A percentile compares a stretch with the other conserved stretches of the same genome.
Conservation (phyloP, 2,888 invertebrate genomes). For the Drosophila gaucha region DNA sequence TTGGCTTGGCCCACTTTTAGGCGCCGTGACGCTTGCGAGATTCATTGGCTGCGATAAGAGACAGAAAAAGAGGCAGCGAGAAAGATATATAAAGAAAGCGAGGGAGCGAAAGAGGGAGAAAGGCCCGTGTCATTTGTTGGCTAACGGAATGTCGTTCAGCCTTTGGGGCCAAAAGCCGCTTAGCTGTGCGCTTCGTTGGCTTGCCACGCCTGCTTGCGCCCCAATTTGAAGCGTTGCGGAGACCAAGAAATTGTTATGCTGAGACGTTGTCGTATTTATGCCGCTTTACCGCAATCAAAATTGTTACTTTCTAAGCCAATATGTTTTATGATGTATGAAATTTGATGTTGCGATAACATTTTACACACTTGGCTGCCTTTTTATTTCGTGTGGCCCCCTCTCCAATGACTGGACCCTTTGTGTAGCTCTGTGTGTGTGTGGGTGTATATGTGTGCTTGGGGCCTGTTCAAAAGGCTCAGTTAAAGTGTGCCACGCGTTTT, state of each 20-base stretch:
- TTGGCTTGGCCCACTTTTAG: constrained; percentile 55
- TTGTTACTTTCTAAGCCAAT: constrained; percentile 82
- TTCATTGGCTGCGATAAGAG: constrained; percentile 68
- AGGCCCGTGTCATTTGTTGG: constrained; percentile 39
- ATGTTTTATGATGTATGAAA: constrained; percentile 83
- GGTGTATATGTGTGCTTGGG: background rate
- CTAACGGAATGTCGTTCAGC: constrained; percentile 13
- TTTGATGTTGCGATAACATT: constrained; percentile 82
- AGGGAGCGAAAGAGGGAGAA: constrained; percentile 3
- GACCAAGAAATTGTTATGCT: constrained; percentile 55
- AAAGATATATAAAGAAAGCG: background rate
- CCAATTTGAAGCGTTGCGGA: constrained; percentile 14
- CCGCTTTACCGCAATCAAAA: constrained; percentile 78
- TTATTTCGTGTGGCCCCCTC: constrained; percentile 45
- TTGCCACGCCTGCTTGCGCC: constrained; percentile 56
- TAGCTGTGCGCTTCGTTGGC: constrained; percentile 64
- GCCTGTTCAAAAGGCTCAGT: constrained; percentile 20
- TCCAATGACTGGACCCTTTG: constrained; percentile 26
- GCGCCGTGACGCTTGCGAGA: constrained; percentile 56
- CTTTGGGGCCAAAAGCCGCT: constrained; percentile 36
- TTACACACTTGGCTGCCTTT: constrained; percentile 74
- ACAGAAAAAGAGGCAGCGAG: background rate
- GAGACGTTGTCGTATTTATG: constrained; percentile 49
- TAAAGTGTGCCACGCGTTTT: constrained; percentile 44
- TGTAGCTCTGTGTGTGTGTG: background rate